Conservation (phyloP, 2,113 vertebrate genomes). For the Chloropsis hardwickii region DNA sequence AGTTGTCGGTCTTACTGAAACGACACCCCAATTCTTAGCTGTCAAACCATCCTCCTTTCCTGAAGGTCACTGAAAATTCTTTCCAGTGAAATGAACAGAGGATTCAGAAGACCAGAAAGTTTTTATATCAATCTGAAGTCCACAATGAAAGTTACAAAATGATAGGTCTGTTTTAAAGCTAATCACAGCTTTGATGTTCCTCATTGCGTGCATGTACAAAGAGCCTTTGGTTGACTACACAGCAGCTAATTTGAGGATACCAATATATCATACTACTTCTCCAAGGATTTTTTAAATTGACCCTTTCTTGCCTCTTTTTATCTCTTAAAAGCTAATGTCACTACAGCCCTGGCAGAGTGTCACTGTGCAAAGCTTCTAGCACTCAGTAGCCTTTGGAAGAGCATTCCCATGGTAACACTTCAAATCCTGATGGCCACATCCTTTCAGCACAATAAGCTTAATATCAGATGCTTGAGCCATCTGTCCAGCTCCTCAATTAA, state of each 20-base stretch:
- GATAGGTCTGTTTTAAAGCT: not conserved
- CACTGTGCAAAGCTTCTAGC: not conserved
- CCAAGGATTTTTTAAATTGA: not conserved
- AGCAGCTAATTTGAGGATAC: not conserved
- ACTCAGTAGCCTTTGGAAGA: not conserved
- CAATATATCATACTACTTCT: not conserved
- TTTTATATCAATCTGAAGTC: not conserved
- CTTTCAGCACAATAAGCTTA: slow-evolving; percentile 15
- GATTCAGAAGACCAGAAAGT: not conserved
- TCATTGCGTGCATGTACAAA: not conserved
- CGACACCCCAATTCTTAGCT: not conserved
- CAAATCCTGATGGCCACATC: not conserved
- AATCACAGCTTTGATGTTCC: not conserved
- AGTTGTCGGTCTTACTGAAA: not conserved
- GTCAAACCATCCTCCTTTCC: not conserved
- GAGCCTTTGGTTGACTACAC: not conserved
- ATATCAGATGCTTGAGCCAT: slow-evolving; percentile 49
- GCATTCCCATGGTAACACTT: slow-evolving; percentile 50
- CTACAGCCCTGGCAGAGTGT: not conserved
- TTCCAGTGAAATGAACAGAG: not conserved
- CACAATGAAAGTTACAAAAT: not conserved
- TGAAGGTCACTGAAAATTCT: not conserved
- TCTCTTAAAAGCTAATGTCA: not conserved
- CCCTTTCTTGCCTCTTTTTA: not conserved
- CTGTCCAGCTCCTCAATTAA: slow-evolving; percentile 53